A percentile compares a stretch with the other conserved stretches of the same genome.
Conservation (phyloP, 2,797 vertebrate genomes). For the Craterocephalus amniculus region DNA sequence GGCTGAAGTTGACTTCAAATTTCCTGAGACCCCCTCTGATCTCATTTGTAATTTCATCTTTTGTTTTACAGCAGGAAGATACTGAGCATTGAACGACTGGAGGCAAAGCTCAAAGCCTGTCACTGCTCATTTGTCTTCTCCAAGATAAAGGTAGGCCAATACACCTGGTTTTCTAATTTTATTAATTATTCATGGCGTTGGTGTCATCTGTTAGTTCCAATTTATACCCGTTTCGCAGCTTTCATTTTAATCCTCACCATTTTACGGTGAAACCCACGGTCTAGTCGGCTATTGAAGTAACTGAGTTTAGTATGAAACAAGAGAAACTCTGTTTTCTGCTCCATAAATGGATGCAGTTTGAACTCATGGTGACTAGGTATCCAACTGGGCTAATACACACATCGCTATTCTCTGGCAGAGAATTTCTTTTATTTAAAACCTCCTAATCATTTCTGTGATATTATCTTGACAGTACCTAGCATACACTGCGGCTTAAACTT, state of each 20-base stretch:
- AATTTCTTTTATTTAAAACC: neutral
- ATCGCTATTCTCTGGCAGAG: no score
- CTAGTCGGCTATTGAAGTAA: neutral
- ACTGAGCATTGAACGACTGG: conserved; percentile 91
- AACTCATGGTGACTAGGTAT: neutral
- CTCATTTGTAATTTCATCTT: conserved; percentile 13
- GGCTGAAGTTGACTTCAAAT: neutral
- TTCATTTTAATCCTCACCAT: neutral
- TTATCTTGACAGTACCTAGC: neutral
- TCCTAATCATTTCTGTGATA: neutral
- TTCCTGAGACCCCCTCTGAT: neutral
- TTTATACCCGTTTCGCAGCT: neutral
- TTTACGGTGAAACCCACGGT: neutral
- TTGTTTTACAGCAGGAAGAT: conserved; percentile 80
- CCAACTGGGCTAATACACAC: no score
- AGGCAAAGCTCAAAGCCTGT: conserved; percentile 94
- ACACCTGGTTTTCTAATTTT: conserved; percentile 12
- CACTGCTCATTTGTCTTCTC: conserved; percentile 93
- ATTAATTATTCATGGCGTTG: neutral
- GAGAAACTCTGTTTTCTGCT: neutral
- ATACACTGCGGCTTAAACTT: neutral
- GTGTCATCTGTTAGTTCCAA: neutral
- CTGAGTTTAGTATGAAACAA: neutral
- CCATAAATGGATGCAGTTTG: neutral
- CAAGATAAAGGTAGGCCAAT: conserved; percentile 91